Conservation (phyloP, 1,140 invertebrate species). For the Bombus turneri region DNA sequence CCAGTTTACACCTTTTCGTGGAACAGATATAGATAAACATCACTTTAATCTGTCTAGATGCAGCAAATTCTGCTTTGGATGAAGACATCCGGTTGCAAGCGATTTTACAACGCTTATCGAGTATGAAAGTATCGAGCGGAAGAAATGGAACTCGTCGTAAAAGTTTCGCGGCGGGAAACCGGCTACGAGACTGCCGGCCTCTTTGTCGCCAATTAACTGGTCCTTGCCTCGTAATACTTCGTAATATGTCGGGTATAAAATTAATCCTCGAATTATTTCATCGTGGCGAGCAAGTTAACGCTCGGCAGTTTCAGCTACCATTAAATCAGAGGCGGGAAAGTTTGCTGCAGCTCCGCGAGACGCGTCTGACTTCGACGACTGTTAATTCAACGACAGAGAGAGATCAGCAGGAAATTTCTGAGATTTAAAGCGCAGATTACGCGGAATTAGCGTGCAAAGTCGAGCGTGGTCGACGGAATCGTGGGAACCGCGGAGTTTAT, state of each 20-base stretch:
- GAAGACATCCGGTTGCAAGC: background rate
- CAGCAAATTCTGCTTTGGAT: background rate
- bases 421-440: background rate
- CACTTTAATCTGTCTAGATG: background rate
- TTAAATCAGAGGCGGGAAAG: background rate
- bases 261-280: constrained; percentile 25
- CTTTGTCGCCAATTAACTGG: constrained; percentile 25
- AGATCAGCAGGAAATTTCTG: background rate
- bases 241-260: constrained; percentile 15
- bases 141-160: constrained; percentile 12
- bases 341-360: background rate
- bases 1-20: too few relatives aligned
- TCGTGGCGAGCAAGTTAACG: background rate
- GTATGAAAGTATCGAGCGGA: background rate
- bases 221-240: background rate
- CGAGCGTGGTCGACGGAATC: too few relatives aligned
- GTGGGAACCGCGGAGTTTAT: background rate
- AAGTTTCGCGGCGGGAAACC: background rate
- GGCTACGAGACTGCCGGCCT: background rate
- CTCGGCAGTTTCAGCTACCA: background rate
- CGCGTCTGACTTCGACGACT: background rate
- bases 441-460: background rate
- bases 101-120: background rate
- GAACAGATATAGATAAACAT: background rate
- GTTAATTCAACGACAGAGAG: background rate